These are phyloP conservation scores for Zoanthus sociatus DNA, from an alignment of 92 coral and sea anemone genomes.

Conservation along the genomic window DNA sequence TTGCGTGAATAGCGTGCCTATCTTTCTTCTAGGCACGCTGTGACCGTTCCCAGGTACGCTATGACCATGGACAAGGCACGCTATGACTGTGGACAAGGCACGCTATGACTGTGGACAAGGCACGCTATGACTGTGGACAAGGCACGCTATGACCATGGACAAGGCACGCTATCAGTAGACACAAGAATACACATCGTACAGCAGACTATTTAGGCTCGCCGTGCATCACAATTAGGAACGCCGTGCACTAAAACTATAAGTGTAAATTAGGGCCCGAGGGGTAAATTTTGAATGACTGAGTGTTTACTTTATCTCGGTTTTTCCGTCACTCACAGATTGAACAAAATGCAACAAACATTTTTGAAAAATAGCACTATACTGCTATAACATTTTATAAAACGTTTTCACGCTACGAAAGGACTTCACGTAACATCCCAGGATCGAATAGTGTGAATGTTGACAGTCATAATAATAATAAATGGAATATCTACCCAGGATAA, in stretches of 20 bases:
- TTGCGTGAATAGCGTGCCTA: no score
- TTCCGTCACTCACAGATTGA: conserved; percentile 5
- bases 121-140: background rate
- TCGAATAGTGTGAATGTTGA: background rate
- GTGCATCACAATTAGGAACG: background rate
- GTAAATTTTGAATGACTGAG: background rate
- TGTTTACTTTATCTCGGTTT: background rate
- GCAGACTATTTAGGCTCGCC: conserved; percentile 13
- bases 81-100: no score
- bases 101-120: no score
- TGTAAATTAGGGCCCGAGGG: background rate
- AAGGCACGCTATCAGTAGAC: background rate
- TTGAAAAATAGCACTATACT: background rate
- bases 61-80: no score
- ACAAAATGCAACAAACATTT: conserved; percentile 5
- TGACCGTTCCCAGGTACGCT: no score
- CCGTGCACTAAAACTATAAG: background rate
- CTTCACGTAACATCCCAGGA: background rate
- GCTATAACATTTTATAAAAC: background rate
- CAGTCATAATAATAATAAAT: background rate
- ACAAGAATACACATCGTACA: background rate
- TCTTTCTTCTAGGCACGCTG: no score
- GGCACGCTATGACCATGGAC: background rate
- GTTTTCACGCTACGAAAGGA: background rate
- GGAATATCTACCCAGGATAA: no score